These are phyloP conservation scores for Eolophus roseicapilla DNA, from an alignment of 2,113 vertebrate species.

Conservation along the genomic window DNA sequence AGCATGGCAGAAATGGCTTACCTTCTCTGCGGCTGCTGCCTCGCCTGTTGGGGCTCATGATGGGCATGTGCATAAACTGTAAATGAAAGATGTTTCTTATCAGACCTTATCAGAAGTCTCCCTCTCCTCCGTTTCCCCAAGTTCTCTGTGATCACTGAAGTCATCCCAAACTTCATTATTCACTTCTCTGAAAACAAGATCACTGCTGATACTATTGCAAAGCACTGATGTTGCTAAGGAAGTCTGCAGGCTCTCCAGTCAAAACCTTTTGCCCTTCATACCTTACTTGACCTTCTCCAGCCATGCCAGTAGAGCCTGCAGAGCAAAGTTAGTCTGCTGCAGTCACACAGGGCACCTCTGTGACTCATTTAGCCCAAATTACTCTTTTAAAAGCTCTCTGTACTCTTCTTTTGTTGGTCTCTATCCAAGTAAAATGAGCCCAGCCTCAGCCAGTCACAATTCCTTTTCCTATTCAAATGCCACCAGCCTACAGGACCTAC, in stretches of 20 bases:
- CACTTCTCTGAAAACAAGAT: background rate
- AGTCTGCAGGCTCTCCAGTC: background rate
- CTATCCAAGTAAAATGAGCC: background rate
- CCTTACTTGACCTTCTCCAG: background rate
- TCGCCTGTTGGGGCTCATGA: background rate
- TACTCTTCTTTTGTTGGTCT: background rate
- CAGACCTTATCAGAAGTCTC: background rate
- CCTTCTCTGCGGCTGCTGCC: background rate
- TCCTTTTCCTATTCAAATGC: background rate
- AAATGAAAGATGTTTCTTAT: background rate
- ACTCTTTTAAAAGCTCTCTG: background rate
- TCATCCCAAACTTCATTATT: background rate
- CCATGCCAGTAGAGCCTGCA: background rate
- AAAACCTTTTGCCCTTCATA: fast-evolving
- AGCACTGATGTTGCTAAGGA: background rate
- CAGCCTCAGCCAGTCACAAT: background rate
- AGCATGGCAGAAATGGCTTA: background rate
- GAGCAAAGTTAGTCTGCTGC: background rate
- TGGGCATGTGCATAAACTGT: background rate
- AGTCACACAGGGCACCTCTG: background rate
- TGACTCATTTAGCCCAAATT: background rate
- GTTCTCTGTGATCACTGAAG: background rate
- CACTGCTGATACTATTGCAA: background rate
- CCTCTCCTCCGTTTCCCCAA: background rate
- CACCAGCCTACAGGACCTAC: background rate